A percentile compares a stretch with the other conserved stretches of the same genome.
Evolutionary conservation across 2,113 vertebrate species (phyloP).

Genomic region (Sakesphorus luctuosus): DNA sequence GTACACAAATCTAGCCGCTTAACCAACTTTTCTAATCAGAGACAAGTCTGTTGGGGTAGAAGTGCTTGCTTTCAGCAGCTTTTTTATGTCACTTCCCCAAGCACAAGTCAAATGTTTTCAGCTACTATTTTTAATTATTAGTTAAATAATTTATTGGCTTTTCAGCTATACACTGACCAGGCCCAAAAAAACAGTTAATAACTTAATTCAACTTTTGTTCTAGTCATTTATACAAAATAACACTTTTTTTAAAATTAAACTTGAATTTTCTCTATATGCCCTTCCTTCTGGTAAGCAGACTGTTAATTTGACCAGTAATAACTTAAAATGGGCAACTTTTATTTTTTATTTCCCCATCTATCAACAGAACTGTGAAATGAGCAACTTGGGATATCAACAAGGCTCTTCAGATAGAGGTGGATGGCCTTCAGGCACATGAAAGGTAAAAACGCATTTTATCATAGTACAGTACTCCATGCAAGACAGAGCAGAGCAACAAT

Average conservation of each 20-base stretch:
- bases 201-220: constrained; percentile 79
- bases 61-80: constrained; percentile 70
- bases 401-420: constrained; percentile 81
- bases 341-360: constrained; percentile 55
- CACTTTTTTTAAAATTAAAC: constrained; percentile 52
- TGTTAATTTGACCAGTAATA: constrained; percentile 70
- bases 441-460: constrained; percentile 83
- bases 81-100: constrained; percentile 69
- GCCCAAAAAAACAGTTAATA: constrained; percentile 76
- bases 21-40: constrained; percentile 77
- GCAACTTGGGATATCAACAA: constrained; percentile 78
- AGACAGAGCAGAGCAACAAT: constrained; percentile 85
- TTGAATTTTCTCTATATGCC: constrained; percentile 72
- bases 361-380: constrained; percentile 76
- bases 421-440: constrained; percentile 84
- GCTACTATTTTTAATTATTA: constrained; percentile 72
- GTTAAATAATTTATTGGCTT: constrained; percentile 83
- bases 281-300: constrained; percentile 69
- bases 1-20: constrained; percentile 85
- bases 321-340: constrained; percentile 71
- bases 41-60: constrained; percentile 66
- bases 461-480: constrained; percentile 83
- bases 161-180: constrained; percentile 78
- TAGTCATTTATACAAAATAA: constrained; percentile 83
- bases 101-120: constrained; percentile 60